Percentiles rank a stretch among this genome's conserved stretches.
phyloP scores from a whole-genome alignment of 2,888 invertebrate genomes.

The Protonemura montana region DNA sequence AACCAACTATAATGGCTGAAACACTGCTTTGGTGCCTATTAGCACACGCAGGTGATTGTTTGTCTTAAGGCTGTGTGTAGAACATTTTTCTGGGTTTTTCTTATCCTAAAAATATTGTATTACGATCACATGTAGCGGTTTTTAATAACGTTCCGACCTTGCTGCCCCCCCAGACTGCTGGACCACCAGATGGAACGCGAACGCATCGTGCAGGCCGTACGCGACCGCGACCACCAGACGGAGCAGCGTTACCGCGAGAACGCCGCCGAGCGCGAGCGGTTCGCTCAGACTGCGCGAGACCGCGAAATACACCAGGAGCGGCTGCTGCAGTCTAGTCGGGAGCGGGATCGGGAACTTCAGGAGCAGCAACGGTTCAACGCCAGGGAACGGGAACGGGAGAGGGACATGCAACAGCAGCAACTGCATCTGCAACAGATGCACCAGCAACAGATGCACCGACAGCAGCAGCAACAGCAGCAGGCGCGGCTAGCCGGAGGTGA shows the following conservation, averaged over 20 bases:
- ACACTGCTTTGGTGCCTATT: no score
- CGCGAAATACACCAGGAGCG: constrained; percentile 35
- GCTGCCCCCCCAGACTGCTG: not conserved
- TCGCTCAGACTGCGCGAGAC: constrained; percentile 31
- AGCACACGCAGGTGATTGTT: no score
- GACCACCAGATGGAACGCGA: constrained; percentile 37
- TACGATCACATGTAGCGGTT: no score
- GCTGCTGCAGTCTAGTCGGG: constrained; percentile 50
- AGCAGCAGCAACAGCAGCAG: constrained; percentile 49
- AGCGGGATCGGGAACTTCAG: constrained; percentile 53
- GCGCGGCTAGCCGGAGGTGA: constrained; percentile 43
- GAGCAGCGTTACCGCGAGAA: constrained; percentile 28
- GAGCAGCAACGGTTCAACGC: no score
- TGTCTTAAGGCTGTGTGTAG: no score
- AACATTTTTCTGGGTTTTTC: no score
- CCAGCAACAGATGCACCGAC: constrained; percentile 49
- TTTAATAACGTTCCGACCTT: not conserved
- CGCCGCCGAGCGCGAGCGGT: constrained; percentile 35
- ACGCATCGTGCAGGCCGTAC: constrained; percentile 1
- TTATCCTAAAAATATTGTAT: no score
- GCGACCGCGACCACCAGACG: constrained; percentile 30
- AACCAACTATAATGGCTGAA: no score
- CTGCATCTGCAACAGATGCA: constrained; percentile 43
- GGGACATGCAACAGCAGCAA: constrained; percentile 57
- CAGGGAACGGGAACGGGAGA: constrained; percentile 56